Evolutionary conservation across 2,113 vertebrate species (phyloP).

Genomic region (Solea senegalensis): DNA sequence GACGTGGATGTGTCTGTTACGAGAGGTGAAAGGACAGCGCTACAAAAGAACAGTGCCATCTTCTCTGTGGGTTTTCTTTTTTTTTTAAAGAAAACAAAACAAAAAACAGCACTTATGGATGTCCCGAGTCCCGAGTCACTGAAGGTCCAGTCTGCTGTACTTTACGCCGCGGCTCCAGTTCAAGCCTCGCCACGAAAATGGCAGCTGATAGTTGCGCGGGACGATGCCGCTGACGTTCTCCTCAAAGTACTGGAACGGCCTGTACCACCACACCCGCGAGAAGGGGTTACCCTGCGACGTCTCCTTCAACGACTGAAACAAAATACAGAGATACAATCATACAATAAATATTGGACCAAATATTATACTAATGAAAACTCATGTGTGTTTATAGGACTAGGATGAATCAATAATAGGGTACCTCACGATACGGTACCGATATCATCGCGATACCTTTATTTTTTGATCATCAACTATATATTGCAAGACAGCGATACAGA

Average conservation of each 20-base stretch:
- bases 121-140: slow-evolving; percentile 61
- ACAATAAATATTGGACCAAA: no score
- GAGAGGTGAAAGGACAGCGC: slow-evolving; percentile 81
- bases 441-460: no score
- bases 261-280: slow-evolving; percentile 96
- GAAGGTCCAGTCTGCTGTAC: slow-evolving; percentile 88
- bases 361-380: no score
- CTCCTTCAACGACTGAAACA: slow-evolving; percentile 91
- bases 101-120: slow-evolving; percentile 85
- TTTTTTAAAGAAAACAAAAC: no score
- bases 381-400: no score
- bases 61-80: slow-evolving; percentile 51
- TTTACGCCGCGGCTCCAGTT: slow-evolving; percentile 79
- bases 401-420: no score
- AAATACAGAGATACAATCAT: not conserved
- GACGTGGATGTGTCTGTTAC: slow-evolving; percentile 82
- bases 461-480: no score
- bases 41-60: slow-evolving; percentile 80
- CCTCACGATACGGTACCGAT: no score
- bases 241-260: slow-evolving; percentile 95
- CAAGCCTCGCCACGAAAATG: slow-evolving; percentile 82
- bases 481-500: no score
- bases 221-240: slow-evolving; percentile 92
- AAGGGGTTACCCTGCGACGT: slow-evolving; percentile 91
- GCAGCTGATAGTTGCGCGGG: slow-evolving; percentile 91